A percentile compares a stretch with the other conserved stretches of the same genome.
These are phyloP conservation scores for Cancer borealis DNA, from an alignment of 2,888 invertebrate species.

Conservation along the genomic window DNA sequence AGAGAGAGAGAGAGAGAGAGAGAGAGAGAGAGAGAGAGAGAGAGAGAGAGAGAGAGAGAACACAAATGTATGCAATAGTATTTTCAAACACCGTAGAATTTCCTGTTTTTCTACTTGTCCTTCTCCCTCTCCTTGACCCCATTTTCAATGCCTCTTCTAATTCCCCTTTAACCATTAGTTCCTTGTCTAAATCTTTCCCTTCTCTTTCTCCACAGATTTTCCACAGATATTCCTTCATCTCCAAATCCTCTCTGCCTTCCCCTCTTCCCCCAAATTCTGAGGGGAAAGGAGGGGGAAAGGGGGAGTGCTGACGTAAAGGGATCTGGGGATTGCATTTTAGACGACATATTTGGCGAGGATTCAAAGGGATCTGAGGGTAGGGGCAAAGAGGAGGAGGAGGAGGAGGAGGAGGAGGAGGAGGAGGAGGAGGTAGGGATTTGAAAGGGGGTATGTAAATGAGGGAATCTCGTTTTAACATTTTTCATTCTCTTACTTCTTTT, in stretches of 20 bases:
- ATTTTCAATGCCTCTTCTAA: not conserved
- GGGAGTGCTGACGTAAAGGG: not conserved
- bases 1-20: too few relatives aligned
- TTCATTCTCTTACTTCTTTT: not conserved
- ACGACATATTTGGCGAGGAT: not conserved
- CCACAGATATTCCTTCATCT: not conserved
- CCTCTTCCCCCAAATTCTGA: not conserved
- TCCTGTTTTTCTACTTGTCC: not conserved
- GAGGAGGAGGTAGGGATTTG: not conserved
- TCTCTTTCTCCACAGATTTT: not conserved
- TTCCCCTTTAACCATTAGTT: not conserved
- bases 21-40: too few relatives aligned
- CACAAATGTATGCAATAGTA: too few relatives aligned
- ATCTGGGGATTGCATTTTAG: not conserved
- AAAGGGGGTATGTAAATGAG: not conserved
- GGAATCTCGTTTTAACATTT: not conserved
- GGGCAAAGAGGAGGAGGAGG: not conserved
- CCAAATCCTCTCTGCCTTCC: not conserved
- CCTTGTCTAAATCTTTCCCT: not conserved
- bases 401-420: not conserved
- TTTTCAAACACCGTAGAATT: too few relatives aligned
- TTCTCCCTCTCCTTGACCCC: not conserved
- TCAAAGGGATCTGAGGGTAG: not conserved
- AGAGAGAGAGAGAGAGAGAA: too few relatives aligned
- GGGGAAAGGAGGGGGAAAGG: not conserved